These are phyloP conservation scores for Mormyrus iriodes DNA, from an alignment of 2,113 vertebrate genomes.

Conservation along the genomic window DNA sequence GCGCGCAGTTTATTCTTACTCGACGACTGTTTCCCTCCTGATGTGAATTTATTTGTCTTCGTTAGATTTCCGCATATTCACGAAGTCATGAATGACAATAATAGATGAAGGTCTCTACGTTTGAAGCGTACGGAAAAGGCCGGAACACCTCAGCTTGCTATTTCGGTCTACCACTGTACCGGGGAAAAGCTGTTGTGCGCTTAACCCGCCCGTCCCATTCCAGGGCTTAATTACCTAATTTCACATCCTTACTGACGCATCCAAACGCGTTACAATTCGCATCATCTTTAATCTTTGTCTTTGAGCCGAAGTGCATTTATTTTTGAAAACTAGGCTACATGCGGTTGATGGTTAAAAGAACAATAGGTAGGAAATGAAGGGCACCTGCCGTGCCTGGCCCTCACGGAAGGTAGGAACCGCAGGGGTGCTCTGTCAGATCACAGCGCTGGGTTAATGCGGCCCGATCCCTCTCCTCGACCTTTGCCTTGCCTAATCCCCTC, in stretches of 20 bases:
- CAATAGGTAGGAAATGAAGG: neutral
- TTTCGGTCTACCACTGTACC: constrained; percentile 11
- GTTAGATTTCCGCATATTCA: neutral
- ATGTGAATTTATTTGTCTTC: neutral
- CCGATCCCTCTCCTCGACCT: constrained; percentile 57
- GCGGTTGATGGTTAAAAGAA: neutral
- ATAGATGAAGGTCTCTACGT: neutral
- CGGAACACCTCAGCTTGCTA: neutral
- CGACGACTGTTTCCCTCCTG: neutral
- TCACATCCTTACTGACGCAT: constrained; percentile 25
- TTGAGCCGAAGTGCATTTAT: neutral
- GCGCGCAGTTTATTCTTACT: neutral
- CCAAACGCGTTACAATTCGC: constrained; percentile 24
- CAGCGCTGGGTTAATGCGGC: constrained; percentile 39
- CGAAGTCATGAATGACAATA: neutral
- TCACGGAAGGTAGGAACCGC: neutral
- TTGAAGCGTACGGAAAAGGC: neutral
- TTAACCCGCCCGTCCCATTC: constrained; percentile 32
- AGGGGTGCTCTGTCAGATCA: constrained; percentile 25
- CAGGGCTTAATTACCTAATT: constrained; percentile 37
- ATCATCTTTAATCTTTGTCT: constrained; percentile 23
- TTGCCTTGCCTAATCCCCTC: constrained; percentile 57
- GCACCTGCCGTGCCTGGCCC: neutral
- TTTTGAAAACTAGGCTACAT: neutral
- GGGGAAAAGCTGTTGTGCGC: constrained; percentile 21